These are phyloP conservation scores for Neoaliturus tenellus DNA, from an alignment of 2,888 invertebrate genomes.

Conservation along the genomic window DNA sequence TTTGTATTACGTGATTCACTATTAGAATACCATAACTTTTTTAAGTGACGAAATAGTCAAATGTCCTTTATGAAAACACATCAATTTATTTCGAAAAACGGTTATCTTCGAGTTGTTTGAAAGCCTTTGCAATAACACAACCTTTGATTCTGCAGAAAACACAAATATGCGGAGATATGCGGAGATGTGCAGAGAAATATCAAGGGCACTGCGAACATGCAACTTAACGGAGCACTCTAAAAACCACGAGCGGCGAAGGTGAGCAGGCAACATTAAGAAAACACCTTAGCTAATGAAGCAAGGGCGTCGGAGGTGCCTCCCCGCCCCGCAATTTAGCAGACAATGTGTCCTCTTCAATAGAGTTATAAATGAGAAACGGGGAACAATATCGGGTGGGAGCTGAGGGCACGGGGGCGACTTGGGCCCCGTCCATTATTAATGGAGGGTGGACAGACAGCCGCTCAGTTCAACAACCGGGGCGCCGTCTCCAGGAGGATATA, in stretches of 20 bases:
- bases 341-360: slow-evolving; percentile 42
- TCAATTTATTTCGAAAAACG: no score
- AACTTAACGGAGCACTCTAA: not conserved
- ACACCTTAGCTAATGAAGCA: slow-evolving; percentile 34
- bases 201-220: not conserved
- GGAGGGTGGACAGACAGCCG: slow-evolving; percentile 16
- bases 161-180: not conserved
- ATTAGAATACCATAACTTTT: no score
- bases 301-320: slow-evolving; percentile 21
- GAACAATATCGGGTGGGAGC: slow-evolving; percentile 42
- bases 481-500: not conserved
- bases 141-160: no score
- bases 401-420: not conserved
- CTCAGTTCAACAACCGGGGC: not conserved
- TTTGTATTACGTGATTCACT: no score
- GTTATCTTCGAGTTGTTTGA: no score
- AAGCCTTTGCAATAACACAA: no score
- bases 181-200: not conserved
- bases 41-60: no score
- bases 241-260: not conserved
- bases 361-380: slow-evolving; percentile 37
- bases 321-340: slow-evolving; percentile 24
- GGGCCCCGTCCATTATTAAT: not conserved
- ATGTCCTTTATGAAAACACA: no score
- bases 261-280: slow-evolving; percentile 20